These are phyloP conservation scores for Pyrocoelia pectoralis DNA, from an alignment of 2,888 invertebrate genomes.

Conservation along the genomic window DNA sequence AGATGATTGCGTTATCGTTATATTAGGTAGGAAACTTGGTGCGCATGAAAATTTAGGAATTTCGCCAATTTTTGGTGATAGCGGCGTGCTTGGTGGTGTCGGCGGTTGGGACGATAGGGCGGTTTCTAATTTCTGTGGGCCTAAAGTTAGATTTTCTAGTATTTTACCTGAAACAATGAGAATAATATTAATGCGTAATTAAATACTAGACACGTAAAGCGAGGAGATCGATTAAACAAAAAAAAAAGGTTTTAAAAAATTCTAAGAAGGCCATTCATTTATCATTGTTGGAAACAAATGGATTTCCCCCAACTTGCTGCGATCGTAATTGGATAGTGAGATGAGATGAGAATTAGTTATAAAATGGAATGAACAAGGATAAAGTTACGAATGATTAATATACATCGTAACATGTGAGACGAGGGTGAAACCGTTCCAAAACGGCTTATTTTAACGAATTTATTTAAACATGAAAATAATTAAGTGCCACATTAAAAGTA, in stretches of 20 bases:
- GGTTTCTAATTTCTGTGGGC: constrained; percentile 42
- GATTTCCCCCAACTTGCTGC: constrained; percentile 54
- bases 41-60: constrained; percentile 44
- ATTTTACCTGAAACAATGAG: constrained; percentile 58
- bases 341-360: constrained; percentile 40
- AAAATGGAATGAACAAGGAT: constrained; percentile 37
- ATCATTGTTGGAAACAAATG: constrained; percentile 60
- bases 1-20: constrained; percentile 51
- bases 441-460: constrained; percentile 14
- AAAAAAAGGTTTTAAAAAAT: no score
- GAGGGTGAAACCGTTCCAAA: constrained; percentile 31
- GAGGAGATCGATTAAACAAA: constrained; percentile 34
- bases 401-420: constrained; percentile 44
- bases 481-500: no score
- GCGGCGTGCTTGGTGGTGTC: constrained; percentile 62
- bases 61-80: constrained; percentile 55
- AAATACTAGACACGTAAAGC: not conserved
- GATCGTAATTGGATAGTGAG: constrained; percentile 55
- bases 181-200: not conserved
- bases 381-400: constrained; percentile 52
- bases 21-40: constrained; percentile 48
- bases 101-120: constrained; percentile 61
- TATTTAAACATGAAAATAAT: no score
- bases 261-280: no score
- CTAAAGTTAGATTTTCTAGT: constrained; percentile 59